Evolutionary conservation across 2,797 vertebrate species (phyloP), one percentile per base, ranked within the genome.

Genomic region (Myripristis jacobus): DNA sequence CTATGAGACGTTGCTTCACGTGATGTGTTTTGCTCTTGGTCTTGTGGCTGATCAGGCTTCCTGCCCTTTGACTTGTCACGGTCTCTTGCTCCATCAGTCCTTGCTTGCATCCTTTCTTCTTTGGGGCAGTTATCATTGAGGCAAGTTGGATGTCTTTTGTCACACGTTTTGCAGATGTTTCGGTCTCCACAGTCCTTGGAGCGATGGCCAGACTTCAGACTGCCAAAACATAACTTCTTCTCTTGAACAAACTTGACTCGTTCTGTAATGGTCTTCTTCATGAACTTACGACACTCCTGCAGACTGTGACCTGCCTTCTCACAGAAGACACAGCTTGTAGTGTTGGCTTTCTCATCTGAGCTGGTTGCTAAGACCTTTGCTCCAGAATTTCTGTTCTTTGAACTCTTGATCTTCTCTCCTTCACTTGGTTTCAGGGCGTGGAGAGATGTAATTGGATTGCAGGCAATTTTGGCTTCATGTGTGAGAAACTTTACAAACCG

Each of bases 401-500:
- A 19, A 31, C 3, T 21, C 53, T 74, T 74, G 2, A 36, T 9
- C 18, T 11, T 63, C 18, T 70, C 51, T 21, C 41, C 11, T 34
- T 67, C 52, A 56, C 43, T 70, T 55, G 72, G 51, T 43, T 75
- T 70, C 9, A 70, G 46, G 43, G 47, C 53, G 12, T 75, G 50
- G 11, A 74, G 24, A 27, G 65, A 61, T 50, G 66, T 57, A 43
- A 69, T 36, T 18, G 66, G 57, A 11, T 70, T 58, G 43, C 60
- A 70, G 13, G 75, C 61, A 0, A 66, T 72, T 31, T 75, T 75
- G 36, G 71, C 71, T 59, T 70, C 65, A 18, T 27, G 12, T 61
- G 50, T 55, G 21, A 79, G 18, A 36, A 79, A 66, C 47, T 41
- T 25, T 7, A 75, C 77, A 61, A 80, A 75, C 13, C 73, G 70